phyloP scores from a whole-genome alignment of 2,113 vertebrate genomes.

The Nycticryphes semicollaris region DNA sequence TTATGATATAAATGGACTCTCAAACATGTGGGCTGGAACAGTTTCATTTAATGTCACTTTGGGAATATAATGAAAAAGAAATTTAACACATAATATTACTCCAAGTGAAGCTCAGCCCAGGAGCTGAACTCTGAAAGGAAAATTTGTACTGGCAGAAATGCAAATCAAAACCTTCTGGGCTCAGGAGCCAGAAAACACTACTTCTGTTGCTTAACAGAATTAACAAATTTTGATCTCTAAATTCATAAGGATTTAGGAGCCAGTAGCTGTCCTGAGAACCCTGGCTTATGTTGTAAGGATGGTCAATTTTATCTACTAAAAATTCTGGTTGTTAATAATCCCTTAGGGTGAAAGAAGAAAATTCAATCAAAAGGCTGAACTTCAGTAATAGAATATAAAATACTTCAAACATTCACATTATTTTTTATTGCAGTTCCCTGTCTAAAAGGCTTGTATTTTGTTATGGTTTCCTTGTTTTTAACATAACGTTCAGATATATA shows the following conservation, averaged over 20 bases:
- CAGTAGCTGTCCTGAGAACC: background rate
- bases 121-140: background rate
- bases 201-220: background rate
- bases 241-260: background rate
- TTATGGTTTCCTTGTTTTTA: rapidly evolving
- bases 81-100: background rate
- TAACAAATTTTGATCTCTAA: background rate
- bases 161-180: background rate
- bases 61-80: background rate
- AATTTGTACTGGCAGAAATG: background rate
- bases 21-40: background rate
- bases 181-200: background rate
- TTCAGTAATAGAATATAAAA: background rate
- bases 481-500: background rate
- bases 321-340: background rate
- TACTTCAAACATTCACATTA: background rate
- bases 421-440: background rate
- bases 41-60: background rate
- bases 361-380: background rate
- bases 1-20: background rate
- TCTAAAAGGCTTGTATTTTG: background rate
- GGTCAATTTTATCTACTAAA: background rate
- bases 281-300: background rate
- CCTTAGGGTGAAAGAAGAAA: background rate
- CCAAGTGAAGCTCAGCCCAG: background rate